Evolutionary conservation across 2,888 invertebrate species (phyloP), one percentile per base, ranked within the genome.

Genomic region (Synanthedon tipuliformis): DNA sequence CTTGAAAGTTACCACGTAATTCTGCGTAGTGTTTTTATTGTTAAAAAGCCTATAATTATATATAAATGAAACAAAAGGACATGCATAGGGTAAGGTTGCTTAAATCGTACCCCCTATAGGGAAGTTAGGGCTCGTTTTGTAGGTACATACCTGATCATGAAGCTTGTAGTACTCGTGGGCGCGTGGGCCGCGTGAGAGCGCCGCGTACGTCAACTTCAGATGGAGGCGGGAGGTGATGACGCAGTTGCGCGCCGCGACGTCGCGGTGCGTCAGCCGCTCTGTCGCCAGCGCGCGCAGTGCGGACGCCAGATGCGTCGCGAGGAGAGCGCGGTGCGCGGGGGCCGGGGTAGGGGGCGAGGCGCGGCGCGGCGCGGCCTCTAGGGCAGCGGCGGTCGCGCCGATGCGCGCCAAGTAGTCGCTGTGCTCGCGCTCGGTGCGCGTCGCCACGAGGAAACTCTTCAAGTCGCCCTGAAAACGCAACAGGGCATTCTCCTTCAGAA

Each of bases 221-320:
- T 91, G 90, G 40, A 97, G 89, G 60, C 91, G 91, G 16, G 95
- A 93, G 0, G 95, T 93, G 55, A 98, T 93, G 55, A 97, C 88
- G 73, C 98, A 95, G 82, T 98, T 98, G 13, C 98, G 90, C 0
- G 97, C 93, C 2, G 97, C 96, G 63, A 98, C 89, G 81, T 98
- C 98, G 69, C 90, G 92, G 78, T 97, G 97, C n/a, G 95, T 93
- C 64, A 93, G 89, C 50, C 97, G 88, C 51, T 73, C 64, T 2
- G 58, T 56, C 0, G 83, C 80, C 0, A 77, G 57, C 1, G 65
- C 61, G 7, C n/a, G 34, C 27, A 13, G 16, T 11, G 50, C 50
- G 34, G n/a, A n/a, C 12, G 50, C 50, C n/a, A 97, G 90, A 71
- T 97, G 95, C 56, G 91, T 89, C 1, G 91, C 90, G 1, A 95